Evolutionary conservation across 2,888 invertebrate genomes (phyloP), one percentile per base, ranked within the genome.

Genomic region (Sussaba pulchella): DNA sequence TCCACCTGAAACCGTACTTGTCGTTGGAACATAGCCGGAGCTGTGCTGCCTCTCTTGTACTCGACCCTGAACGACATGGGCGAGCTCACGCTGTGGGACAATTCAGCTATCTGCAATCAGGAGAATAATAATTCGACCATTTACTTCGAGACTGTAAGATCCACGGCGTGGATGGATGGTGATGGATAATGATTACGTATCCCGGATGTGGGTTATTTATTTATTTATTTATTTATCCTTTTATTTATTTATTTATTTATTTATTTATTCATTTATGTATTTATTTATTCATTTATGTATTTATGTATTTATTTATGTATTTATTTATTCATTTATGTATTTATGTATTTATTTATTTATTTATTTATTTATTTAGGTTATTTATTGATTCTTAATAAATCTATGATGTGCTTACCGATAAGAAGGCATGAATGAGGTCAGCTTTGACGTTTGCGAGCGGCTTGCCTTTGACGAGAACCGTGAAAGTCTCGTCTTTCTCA

Each of bases 1-100:
- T 97, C 97, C 83, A 97, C 97, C 94, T 99, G 99, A 93, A 99
- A 98, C 83, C 98, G 94, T 26, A 99, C 98, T 93, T 99, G 99
- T 85, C 99, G 94, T 89, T 99, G 98, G 92, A 99, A 99, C 97
- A 99, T 98, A 81, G 98, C 98, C 21, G 98, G 97, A 71, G 98
- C 98, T 84, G 98, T 97, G 54, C 97, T 97, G 19, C 97, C 98
- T 63, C 99, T 94, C 91, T 98, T 98, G 93, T 99, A 99, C 92
- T 99, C 99, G 77, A 99, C 99, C 71, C 98, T 95, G 93, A 99
- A 99, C 43, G 99, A 98, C 95, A 98, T 98, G 63, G 99, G 99
- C 83, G 98, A 98, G 36, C 98, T 95, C n/a, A 99, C 99, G 89
- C 98, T 99, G 93, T 99, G 99, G 59, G 98, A 98, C 88, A 99